phyloP scores from a whole-genome alignment of 2,797 vertebrate genomes.

The Gymnoscopelus braueri region DNA sequence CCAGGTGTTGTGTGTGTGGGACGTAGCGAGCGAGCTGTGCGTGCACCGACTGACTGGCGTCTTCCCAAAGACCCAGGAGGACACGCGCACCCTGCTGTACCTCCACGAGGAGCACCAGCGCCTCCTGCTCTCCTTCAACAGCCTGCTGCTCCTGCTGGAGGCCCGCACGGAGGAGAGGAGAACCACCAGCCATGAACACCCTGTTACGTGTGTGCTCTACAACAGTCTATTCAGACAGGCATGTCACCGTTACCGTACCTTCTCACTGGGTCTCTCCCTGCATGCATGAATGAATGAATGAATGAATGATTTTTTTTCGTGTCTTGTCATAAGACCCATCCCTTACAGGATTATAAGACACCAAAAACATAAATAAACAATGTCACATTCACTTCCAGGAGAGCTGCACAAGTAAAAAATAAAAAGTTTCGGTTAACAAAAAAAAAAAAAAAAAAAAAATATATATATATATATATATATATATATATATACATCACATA shows the following conservation, averaged over 20 bases:
- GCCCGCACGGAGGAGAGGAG: conserved; percentile 63
- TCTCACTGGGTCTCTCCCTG: no score
- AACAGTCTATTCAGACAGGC: conserved; percentile 77
- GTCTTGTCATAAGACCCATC: no score
- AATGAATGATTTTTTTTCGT: no score
- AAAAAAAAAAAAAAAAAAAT: no score
- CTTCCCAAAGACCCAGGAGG: conserved; percentile 81
- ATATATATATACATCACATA: no score
- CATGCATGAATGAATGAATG: no score
- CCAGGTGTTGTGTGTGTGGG: conserved; percentile 87
- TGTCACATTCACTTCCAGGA: no score
- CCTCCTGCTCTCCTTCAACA: conserved; percentile 83
- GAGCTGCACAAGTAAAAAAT: no score
- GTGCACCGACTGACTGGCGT: conserved; percentile 79
- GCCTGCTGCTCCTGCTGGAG: conserved; percentile 79
- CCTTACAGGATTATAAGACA: no score
- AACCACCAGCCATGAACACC: conserved; percentile 75
- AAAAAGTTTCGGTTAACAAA: no score
- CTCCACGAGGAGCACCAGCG: conserved; percentile 81
- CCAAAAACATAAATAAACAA: no score
- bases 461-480: no score
- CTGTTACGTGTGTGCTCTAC: conserved; percentile 80
- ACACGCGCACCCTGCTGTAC: conserved; percentile 74
- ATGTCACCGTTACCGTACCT: not conserved
- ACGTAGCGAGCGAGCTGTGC: conserved; percentile 83